Evolutionary conservation across 2,113 vertebrate species (phyloP), one percentile per base, ranked within the genome.

Genomic region (Elephantulus edwardii): DNA sequence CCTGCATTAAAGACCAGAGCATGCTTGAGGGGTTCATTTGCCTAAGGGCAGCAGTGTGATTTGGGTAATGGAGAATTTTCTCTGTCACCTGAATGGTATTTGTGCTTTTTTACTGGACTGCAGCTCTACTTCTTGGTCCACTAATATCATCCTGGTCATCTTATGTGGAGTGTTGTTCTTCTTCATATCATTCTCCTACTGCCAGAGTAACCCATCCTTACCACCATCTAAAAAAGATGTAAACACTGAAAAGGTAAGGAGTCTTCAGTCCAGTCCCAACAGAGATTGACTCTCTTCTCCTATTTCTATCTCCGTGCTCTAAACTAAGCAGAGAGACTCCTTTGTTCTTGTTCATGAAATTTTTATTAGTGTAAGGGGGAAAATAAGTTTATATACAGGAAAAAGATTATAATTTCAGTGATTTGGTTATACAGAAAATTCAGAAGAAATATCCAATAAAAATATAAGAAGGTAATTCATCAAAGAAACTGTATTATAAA

Each of bases 171-270:
- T 74, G 44, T 24, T 44, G n/a, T 8, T 89, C 78, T 74, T 50
- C 33, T 1, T 82, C 17, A 3, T 81, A 11, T 6, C 60, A 8
- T 1, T 50, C n/a, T 5, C 33, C 66, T 33, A 4, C 10, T 28
- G 71, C 26, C 12, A 48, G 38, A 30, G 17, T 4, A 3, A 22
- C 22, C 7, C 24, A 6, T 38, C 72, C 24, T 30, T 3, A 22
- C 24, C 56, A 40, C n/a, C 44, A 0, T 0, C 2, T 1, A 8
- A 2, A 58, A 64, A 40, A 20, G 2, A 33, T 2, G 48, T 22
- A 38, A 35, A 0, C 54, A 75, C 19, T 54, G 48, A 56, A 24
- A 86, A 75, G 83, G 83, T 62, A 35, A 75, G 83, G 70, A 38
- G 19, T 6, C 38, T 33, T 38, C 10, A 6, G 50, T 14, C 70